Evolutionary conservation across 1,140 invertebrate genomes (phyloP).

Genomic region (Pararge aegeria): DNA sequence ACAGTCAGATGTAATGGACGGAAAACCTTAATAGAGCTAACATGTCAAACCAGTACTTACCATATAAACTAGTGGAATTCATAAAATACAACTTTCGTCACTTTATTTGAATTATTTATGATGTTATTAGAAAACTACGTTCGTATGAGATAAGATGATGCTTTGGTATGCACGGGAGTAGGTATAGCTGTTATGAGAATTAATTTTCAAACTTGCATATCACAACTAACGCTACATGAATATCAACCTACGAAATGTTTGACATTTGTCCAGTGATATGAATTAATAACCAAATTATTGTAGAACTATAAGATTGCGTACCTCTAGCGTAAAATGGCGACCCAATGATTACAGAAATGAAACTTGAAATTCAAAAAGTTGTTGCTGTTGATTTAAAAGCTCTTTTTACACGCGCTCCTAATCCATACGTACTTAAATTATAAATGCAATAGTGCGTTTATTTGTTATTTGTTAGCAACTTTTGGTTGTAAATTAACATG

Average conservation of each 20-base stretch:
- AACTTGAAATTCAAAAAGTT: no score
- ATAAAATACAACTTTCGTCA: constrained; percentile 25
- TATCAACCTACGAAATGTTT: constrained; percentile 19
- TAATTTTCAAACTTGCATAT: constrained; percentile 22
- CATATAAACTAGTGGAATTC: constrained; percentile 23
- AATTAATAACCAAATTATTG: no score
- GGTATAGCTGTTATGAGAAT: constrained; percentile 26
- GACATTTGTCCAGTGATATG: neutral
- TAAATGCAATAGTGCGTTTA: no score
- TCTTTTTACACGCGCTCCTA: no score
- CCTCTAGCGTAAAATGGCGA: no score
- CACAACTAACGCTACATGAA: constrained; percentile 21
- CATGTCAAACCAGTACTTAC: constrained; percentile 11
- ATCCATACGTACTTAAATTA: no score
- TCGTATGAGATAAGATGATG: constrained; percentile 28
- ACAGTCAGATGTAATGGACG: neutral
- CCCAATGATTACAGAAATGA: no score
- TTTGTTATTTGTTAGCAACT: no score
- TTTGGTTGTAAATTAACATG: no score
- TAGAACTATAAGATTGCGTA: no score
- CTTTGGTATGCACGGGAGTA: constrained; percentile 24
- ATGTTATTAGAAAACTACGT: constrained; percentile 28
- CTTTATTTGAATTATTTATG: constrained; percentile 29
- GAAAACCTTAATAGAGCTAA: neutral
- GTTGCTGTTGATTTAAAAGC: no score